Percentiles rank a stretch among this genome's conserved stretches.
Conservation (phyloP, 2,113 vertebrate genomes). For the Phasianus colchicus region DNA sequence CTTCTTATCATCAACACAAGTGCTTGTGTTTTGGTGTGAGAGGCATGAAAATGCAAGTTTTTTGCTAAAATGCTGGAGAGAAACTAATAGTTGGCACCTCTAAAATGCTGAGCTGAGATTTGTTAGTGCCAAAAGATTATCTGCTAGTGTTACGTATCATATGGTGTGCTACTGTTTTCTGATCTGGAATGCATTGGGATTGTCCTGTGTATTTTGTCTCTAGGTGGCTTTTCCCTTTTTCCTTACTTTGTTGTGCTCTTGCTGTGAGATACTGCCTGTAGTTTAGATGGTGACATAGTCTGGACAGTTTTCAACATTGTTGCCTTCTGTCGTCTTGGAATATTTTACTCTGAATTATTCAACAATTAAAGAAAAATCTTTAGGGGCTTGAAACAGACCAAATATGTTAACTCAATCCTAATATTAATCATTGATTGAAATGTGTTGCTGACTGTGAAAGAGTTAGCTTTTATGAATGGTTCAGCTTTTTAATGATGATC, state of each 20-base stretch:
- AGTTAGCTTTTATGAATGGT: not conserved
- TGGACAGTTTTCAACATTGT: not conserved
- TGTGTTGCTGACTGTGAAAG: not conserved
- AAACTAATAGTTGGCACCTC: not conserved
- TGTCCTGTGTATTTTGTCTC: rapidly evolving
- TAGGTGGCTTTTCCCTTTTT: too few species aligned
- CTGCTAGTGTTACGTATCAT: not conserved
- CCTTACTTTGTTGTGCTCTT: not conserved
- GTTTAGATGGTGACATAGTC: not conserved
- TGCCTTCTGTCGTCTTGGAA: not conserved
- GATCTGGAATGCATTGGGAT: not conserved
- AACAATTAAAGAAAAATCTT: not conserved
- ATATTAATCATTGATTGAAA: not conserved
- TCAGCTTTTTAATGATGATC: not conserved
- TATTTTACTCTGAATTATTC: not conserved
- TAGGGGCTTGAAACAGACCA: not conserved
- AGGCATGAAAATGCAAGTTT: not conserved
- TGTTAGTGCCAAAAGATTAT: not conserved
- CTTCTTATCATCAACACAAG: not conserved
- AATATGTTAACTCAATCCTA: not conserved
- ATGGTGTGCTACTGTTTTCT: not conserved
- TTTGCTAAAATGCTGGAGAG: not conserved
- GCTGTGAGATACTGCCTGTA: not conserved
- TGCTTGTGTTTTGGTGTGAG: not conserved
- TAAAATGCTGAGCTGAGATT: not conserved